Percentiles rank a stretch among this genome's conserved stretches.
Evolutionary conservation across 2,113 vertebrate genomes (phyloP).

Genomic region (Oreamnos americanus): DNA sequence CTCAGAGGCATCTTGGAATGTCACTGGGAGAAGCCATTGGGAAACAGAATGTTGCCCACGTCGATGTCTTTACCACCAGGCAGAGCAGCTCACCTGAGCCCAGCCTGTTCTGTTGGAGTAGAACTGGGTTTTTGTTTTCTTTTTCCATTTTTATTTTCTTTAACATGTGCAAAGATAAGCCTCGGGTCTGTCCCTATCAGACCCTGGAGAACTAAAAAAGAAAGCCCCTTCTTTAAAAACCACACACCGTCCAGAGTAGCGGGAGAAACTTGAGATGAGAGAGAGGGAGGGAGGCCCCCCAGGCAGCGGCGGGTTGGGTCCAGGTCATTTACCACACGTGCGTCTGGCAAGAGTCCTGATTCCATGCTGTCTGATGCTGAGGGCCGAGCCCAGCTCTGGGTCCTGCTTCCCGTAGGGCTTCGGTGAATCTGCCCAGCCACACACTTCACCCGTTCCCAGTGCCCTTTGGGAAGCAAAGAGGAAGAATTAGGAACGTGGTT

Average conservation of each 20-base stretch:
- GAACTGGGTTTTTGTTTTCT: neutral
- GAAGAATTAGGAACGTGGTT: slow-evolving; percentile 17
- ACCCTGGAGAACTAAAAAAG: slow-evolving; percentile 64
- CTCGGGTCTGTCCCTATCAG: slow-evolving; percentile 49
- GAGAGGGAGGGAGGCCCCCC: neutral
- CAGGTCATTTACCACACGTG: slow-evolving; percentile 12
- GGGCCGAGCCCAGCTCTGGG: slow-evolving; percentile 19
- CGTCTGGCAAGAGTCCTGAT: slow-evolving; percentile 34
- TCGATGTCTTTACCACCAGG: neutral
- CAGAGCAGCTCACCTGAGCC: slow-evolving; percentile 58
- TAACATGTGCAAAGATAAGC: slow-evolving; percentile 54
- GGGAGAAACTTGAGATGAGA: slow-evolving; percentile 42
- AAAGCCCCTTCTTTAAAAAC: slow-evolving; percentile 61
- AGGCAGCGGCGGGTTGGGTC: neutral
- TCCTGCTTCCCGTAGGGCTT: neutral
- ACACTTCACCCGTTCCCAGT: slow-evolving; percentile 60
- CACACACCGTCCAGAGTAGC: slow-evolving; percentile 39
- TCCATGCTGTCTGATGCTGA: slow-evolving; percentile 22
- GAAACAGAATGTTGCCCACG: neutral
- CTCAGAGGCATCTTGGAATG: neutral
- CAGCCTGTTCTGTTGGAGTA: slow-evolving; percentile 59
- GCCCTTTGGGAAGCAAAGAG: slow-evolving; percentile 55
- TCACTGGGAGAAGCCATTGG: neutral
- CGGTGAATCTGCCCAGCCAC: slow-evolving; percentile 47
- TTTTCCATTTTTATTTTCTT: slow-evolving; percentile 68